Evolutionary conservation across 2,113 vertebrate genomes (phyloP), one percentile per base, ranked within the genome.

Genomic region (Centrocercus urophasianus): DNA sequence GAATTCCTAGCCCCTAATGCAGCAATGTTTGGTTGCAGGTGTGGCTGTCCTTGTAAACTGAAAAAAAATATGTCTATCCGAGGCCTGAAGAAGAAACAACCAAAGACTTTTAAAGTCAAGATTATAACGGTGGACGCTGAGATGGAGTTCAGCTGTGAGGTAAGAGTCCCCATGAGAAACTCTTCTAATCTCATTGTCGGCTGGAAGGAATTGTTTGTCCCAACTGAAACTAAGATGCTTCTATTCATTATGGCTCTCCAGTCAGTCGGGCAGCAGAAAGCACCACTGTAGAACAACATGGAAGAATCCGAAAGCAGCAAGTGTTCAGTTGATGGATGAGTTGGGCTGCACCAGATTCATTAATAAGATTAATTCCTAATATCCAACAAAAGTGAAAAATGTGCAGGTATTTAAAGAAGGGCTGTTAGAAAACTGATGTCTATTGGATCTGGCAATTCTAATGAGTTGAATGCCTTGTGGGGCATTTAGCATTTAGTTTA

Each of bases 121-220:
- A 98, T 99, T 66, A 93, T 98, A 87, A 99, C 98, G 6, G 98
- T 99, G 98, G 99, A 99, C 96, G 98, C 98, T 74, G 99, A 99
- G 94, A 98, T 99, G 98, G 99, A 99, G 91, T 99, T 99, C 96
- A 98, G 98, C 81, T 99, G 99, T 96, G 99, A 99, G 99, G 99
- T 99, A 93, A 93, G 95, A 56, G 67, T 11, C 40, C 61, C 36
- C 18, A 70, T 40, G 19, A 63, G 57, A 67, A 54, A 54, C 52
- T 16, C 52, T 28, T 54, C 28, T 54, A 9, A 16, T 54, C 52
- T 54, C 17, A 54, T 54, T 54, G 10, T 54, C 52, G 9, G 5
- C 52, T 54, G 52, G 52, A 15, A 54, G 27, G 52, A 30, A 30
- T 30, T 54, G 15, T 54, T 30, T 54, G 52, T 54, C 52, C 52